Evolutionary conservation across 2,113 vertebrate genomes (phyloP).

Genomic region (Naja naja): DNA sequence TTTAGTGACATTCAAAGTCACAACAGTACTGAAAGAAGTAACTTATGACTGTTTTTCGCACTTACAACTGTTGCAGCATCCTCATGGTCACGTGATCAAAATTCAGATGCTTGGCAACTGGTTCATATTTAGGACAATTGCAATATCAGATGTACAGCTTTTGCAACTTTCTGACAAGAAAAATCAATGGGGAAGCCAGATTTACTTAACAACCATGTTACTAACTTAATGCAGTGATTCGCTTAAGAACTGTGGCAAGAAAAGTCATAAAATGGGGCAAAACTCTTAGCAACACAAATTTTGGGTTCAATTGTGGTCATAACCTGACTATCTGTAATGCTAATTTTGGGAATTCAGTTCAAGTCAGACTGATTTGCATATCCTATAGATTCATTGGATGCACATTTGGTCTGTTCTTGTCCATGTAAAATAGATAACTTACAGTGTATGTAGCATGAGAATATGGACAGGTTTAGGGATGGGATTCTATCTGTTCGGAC

Average conservation of each 20-base stretch:
- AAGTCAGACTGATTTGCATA: not conserved
- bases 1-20: not conserved
- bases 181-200: not conserved
- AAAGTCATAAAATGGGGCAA: not conserved
- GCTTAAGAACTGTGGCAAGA: not conserved
- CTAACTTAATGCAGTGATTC: not conserved
- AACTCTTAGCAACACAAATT: not conserved
- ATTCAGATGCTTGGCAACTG: not conserved
- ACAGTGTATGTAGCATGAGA: not conserved
- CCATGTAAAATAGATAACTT: not conserved
- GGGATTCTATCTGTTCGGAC: too few relatives aligned
- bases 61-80: not conserved
- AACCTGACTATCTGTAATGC: not conserved
- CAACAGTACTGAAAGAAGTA: not conserved
- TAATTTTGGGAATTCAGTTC: not conserved
- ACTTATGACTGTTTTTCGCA: not conserved
- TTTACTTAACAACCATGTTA: not conserved
- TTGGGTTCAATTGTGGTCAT: not conserved
- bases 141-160: not conserved
- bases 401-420: not conserved
- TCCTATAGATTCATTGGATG: not conserved
- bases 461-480: not conserved
- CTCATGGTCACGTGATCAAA: not conserved
- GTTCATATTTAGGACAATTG: not conserved
- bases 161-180: not conserved